Conservation (phyloP, 2,797 vertebrate species). For the Coilia nasus region DNA sequence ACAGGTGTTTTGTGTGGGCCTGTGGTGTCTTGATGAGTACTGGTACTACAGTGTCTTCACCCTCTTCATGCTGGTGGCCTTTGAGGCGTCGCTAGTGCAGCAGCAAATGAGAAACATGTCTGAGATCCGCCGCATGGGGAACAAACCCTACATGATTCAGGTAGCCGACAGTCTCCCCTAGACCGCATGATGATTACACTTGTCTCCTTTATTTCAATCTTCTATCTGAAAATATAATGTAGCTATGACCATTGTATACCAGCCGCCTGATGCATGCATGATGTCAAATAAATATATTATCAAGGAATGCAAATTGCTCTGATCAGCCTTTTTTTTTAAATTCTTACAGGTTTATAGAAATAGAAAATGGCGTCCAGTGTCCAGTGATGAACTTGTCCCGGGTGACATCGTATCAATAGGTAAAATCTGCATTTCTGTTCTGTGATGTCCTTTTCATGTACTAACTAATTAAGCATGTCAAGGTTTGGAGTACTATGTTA, state of each 20-base stretch:
- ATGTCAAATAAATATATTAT: not conserved
- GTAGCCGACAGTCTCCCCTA: constrained; percentile 60
- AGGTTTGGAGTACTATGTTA: not conserved
- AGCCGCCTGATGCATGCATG: not conserved
- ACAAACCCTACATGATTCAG: constrained; percentile 95
- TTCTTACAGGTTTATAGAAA: constrained; percentile 88
- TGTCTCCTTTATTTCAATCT: not conserved
- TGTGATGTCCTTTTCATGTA: not conserved
- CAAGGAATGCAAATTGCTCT: not conserved
- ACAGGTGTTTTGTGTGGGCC: constrained; percentile 94
- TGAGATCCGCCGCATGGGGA: constrained; percentile 95
- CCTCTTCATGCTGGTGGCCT: constrained; percentile 96
- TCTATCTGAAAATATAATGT: not conserved
- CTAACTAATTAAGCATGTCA: not conserved
- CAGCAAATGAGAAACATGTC: constrained; percentile 98
- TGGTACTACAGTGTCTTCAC: constrained; percentile 99
- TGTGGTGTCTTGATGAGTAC: constrained; percentile 98
- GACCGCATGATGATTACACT: not conserved
- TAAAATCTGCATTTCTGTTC: constrained; percentile 55
- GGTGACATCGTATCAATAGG: constrained; percentile 94
- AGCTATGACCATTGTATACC: not conserved
- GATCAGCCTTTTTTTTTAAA: constrained; percentile 19
- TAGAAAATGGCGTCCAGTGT: constrained; percentile 94
- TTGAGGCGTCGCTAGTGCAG: constrained; percentile 95
- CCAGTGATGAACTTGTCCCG: constrained; percentile 91